Evolutionary conservation across 2,113 vertebrate species (phyloP).

Genomic region (Rhinolophus sinicus): DNA sequence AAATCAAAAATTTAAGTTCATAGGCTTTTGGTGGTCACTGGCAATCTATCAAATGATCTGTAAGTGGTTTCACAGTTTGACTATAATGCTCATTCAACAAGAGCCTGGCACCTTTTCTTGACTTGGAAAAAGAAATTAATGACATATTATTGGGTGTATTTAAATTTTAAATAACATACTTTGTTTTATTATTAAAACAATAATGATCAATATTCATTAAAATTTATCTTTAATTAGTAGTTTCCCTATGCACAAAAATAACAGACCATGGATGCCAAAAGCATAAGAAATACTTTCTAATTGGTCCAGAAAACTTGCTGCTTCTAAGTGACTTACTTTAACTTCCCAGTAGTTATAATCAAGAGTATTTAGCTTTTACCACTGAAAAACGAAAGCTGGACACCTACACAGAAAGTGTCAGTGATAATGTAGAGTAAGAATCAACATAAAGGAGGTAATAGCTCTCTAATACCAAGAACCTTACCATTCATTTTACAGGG

Average conservation of each 20-base stretch:
- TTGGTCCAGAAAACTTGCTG: conserved; percentile 26
- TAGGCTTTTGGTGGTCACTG: neutral
- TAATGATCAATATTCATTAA: conserved; percentile 6
- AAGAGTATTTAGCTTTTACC: conserved; percentile 47
- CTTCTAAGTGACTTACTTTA: conserved; percentile 45
- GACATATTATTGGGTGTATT: neutral
- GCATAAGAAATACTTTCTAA: conserved; percentile 3
- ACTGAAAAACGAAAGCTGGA: neutral
- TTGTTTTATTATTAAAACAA: conserved; percentile 58
- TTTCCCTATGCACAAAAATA: conserved; percentile 12
- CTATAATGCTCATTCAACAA: conserved; percentile 5
- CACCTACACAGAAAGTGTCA: neutral
- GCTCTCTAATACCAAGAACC: neutral
- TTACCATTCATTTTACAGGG: conserved; percentile 43
- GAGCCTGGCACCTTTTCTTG: neutral
- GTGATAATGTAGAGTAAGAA: conserved; percentile 13
- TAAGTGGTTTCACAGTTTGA: neutral
- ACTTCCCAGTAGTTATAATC: conserved; percentile 41
- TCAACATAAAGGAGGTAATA: conserved; percentile 12
- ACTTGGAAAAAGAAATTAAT: conserved; percentile 10
- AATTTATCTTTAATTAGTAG: conserved; percentile 15
- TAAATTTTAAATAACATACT: neutral
- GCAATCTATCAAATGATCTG: neutral
- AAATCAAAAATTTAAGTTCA: neutral
- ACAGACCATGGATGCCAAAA: neutral